Evolutionary conservation across 1,140 invertebrate species (phyloP).

Genomic region (Polypedilum vanderplanki): DNA sequence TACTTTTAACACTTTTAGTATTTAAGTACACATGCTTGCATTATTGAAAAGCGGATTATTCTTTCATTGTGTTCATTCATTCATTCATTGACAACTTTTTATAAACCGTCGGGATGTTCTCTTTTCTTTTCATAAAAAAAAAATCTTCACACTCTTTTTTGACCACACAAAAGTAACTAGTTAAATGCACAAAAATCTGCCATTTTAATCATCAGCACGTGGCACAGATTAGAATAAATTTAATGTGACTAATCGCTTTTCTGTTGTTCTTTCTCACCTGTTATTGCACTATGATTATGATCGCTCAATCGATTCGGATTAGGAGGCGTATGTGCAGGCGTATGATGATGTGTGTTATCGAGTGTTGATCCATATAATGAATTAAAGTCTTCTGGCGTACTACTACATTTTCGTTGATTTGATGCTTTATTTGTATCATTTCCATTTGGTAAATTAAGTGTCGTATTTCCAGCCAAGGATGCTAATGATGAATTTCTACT

Average conservation of each 20-base stretch:
- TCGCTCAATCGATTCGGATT: constrained; percentile 45
- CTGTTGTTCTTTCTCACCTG: constrained; percentile 27
- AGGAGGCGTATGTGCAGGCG: constrained; percentile 55
- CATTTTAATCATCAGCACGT: not conserved
- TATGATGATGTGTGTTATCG: constrained; percentile 46
- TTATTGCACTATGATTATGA: constrained; percentile 40
- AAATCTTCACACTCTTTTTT: not conserved
- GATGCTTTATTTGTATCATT: constrained; percentile 44
- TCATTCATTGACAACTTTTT: not conserved
- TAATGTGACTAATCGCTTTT: too few species aligned
- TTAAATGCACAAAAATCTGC: not conserved
- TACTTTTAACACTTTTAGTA: constrained; percentile 3
- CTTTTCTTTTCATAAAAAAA: too few species aligned
- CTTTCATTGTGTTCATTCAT: not conserved
- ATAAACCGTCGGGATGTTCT: not conserved
- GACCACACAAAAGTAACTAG: not conserved
- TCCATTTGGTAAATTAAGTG: constrained; percentile 30
- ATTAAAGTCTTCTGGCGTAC: constrained; percentile 72
- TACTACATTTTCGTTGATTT: constrained; percentile 66
- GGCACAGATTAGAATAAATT: not conserved
- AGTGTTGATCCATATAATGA: constrained; percentile 55
- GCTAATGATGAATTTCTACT: constrained; percentile 43
- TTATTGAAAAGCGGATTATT: constrained; percentile 13
- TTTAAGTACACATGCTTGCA: constrained; percentile 12
- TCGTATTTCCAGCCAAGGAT: constrained; percentile 43